A percentile compares a stretch with the other conserved stretches of the same genome.
Conservation (phyloP, 1,140 invertebrate genomes). For the Coenobita brevimanus region DNA sequence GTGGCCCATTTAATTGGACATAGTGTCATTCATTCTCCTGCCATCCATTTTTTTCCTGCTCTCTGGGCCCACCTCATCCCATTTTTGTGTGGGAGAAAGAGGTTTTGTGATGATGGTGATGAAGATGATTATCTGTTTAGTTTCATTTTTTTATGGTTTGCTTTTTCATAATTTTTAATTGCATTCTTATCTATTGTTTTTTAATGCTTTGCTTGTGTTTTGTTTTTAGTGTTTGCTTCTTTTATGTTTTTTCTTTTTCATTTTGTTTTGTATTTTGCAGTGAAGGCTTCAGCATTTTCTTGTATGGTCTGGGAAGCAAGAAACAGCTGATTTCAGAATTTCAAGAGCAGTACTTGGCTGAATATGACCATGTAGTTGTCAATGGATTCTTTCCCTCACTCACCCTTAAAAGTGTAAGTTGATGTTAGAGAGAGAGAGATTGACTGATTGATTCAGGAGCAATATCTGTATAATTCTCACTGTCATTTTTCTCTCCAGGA, state of each 20-base stretch:
- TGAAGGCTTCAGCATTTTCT: conserved; percentile 88
- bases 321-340: conserved; percentile 85
- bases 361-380: conserved; percentile 83
- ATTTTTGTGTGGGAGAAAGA: no score
- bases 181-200: not conserved
- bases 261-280: conserved; percentile 77
- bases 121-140: no score
- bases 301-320: conserved; percentile 94
- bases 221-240: not conserved
- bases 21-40: no score
- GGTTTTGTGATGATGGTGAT: no score
- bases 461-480: no score
- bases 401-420: conserved; percentile 73
- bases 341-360: conserved; percentile 79
- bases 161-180: not conserved
- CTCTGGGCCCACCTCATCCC: no score
- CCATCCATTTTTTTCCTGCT: no score
- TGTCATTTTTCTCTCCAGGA: no score
- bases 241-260: conserved; percentile 67
- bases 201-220: not conserved
- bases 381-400: conserved; percentile 95
- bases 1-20: no score
- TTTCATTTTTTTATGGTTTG: no score
- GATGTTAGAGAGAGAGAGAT: no score
- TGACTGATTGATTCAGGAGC: no score